A percentile compares a stretch with the other conserved stretches of the same genome.
Conservation (phyloP, 2,797 vertebrate genomes). For the Dermochelys coriacea region DNA sequence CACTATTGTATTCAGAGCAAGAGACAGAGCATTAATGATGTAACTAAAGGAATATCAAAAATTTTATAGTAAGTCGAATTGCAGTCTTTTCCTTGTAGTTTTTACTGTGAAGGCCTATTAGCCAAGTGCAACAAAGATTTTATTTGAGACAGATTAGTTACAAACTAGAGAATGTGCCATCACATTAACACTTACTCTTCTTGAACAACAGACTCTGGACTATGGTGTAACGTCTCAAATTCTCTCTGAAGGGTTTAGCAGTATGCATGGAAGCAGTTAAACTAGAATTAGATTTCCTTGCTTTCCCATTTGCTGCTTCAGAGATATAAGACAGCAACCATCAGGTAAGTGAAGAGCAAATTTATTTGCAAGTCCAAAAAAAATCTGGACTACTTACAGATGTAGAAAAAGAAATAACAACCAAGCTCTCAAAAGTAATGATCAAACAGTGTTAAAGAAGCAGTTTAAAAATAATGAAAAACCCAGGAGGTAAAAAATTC, state of each 20-base stretch:
- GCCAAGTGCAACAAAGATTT: neutral
- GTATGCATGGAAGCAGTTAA: neutral
- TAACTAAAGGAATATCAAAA: neutral
- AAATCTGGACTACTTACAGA: neutral
- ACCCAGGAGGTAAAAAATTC: neutral
- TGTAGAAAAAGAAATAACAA: neutral
- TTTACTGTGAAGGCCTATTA: neutral
- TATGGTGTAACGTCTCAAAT: neutral
- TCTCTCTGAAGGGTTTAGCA: neutral
- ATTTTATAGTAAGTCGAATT: no score
- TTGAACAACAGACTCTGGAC: neutral
- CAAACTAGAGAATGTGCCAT: neutral
- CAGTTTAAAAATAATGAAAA: neutral
- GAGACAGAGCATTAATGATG: neutral
- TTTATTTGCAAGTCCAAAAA: neutral
- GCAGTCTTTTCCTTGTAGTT: neutral
- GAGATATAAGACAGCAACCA: neutral
- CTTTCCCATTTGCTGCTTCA: neutral
- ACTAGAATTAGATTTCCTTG: neutral
- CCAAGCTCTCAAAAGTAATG: neutral
- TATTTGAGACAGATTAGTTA: neutral
- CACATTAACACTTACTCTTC: neutral
- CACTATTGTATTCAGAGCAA: neutral
- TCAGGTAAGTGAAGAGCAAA: neutral
- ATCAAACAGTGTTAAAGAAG: neutral